Evolutionary conservation across 1,140 invertebrate genomes (phyloP), one percentile per base, ranked within the genome.

Genomic region (Bicyclus anynana): DNA sequence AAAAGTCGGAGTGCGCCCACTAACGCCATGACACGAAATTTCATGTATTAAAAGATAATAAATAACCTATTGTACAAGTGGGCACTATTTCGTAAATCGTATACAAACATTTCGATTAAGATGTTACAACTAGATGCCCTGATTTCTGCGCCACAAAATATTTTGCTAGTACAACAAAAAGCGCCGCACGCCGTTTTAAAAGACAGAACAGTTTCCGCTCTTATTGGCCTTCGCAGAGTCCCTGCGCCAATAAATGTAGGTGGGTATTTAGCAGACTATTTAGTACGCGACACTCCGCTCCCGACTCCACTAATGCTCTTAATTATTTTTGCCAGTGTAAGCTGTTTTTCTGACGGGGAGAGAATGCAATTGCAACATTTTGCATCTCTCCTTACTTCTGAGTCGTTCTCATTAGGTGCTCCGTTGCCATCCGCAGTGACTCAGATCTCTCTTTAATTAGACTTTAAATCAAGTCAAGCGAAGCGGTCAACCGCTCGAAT

Each of bases 261-360:
- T 83, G 78, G 80, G 77, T 86, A 83, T 84, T 86, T 84, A 86
- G 72, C 75, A 76, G 72, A 75, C 71, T 83, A 84, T 86, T 86
- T 86, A 84, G 75, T 77, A 78, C 72, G 79, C 74, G 79, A 83
- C 80, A 81, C 70, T 81, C 63, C 70, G 72, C 75, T 77, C 72
- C 65, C 78, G 72, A 77, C 82, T 84, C 68, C 60, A 77, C 80
- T 86, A 86, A 86, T 86, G 81, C 83, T 86, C 83, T 86, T 86
- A 86, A 86, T 86, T 86, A 86, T 86, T 86, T 86, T 86, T 86
- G 83, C 80, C 74, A 77, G 76, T 81, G 83, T 84, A 86, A 84
- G 83, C 83, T 84, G 80, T 86, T 86, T 86, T 84, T 86, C 80
- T 84, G 80, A 84, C 79, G 74, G 80, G 58, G 65, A 68, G 65